phyloP scores from a whole-genome alignment of 1,140 invertebrate genomes.

The Hylaeus volcanicus region DNA sequence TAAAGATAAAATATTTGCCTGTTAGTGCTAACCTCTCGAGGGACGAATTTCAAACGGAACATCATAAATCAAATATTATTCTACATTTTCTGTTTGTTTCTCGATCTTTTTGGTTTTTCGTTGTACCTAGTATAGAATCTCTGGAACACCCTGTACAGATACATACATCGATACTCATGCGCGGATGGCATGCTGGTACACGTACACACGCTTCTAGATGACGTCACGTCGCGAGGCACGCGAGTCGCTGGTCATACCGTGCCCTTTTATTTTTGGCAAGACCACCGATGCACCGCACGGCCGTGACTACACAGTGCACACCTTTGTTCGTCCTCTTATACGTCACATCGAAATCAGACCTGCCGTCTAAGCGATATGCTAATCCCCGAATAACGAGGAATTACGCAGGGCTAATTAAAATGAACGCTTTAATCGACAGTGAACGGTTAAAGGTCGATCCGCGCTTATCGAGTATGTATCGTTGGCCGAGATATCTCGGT shows the following conservation, averaged over 20 bases:
- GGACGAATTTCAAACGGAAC: no score
- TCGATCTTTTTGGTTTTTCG: no score
- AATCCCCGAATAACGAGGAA: no score
- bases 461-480: neutral
- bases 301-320: no score
- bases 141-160: no score
- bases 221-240: neutral
- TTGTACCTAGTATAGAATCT: no score
- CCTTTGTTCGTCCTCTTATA: neutral
- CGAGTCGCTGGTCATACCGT: neutral
- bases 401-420: no score
- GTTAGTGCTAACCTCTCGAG: no score
- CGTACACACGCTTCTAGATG: no score
- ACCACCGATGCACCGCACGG: neutral
- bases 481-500: neutral
- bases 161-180: neutral
- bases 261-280: neutral
- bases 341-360: neutral
- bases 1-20: no score
- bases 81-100: no score
- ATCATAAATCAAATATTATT: no score
- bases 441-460: neutral
- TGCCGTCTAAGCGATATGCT: neutral
- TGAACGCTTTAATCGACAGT: neutral
- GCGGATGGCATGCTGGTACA: neutral